Evolutionary conservation across 2,797 vertebrate genomes (phyloP).

Genomic region (Avahi laniger): DNA sequence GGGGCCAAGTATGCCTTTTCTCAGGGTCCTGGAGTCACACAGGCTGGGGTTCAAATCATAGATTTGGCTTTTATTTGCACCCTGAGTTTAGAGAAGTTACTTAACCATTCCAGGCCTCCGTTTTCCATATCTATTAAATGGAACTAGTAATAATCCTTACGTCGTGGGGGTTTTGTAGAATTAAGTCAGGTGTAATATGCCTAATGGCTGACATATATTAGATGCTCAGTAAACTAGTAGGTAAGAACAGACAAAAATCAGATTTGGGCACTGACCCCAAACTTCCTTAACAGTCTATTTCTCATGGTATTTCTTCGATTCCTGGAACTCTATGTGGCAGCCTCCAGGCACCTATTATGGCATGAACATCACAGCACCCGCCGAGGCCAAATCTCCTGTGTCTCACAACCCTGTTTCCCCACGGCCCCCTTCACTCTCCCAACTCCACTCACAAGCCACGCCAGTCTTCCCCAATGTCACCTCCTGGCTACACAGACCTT

Average conservation of each 20-base stretch:
- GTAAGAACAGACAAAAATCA: not conserved
- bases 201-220: not conserved
- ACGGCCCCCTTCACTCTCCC: not conserved
- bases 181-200: constrained; percentile 17
- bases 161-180: constrained; percentile 23
- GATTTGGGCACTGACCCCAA: not conserved
- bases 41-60: not conserved
- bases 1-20: not conserved
- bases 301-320: not conserved
- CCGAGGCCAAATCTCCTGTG: not conserved
- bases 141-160: not conserved
- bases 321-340: not conserved
- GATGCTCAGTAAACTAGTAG: constrained; percentile 27
- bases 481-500: not conserved
- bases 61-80: not conserved
- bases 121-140: constrained; percentile 27
- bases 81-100: constrained; percentile 1
- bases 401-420: not conserved
- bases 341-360: not conserved
- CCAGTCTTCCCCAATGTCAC: not conserved
- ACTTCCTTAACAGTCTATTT: not conserved
- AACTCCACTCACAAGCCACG: not conserved
- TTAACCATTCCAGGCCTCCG: not conserved
- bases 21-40: not conserved
- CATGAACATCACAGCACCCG: not conserved